These are phyloP conservation scores for Barypeithes pellucidus DNA, from an alignment of 2,888 invertebrate genomes.

Conservation along the genomic window DNA sequence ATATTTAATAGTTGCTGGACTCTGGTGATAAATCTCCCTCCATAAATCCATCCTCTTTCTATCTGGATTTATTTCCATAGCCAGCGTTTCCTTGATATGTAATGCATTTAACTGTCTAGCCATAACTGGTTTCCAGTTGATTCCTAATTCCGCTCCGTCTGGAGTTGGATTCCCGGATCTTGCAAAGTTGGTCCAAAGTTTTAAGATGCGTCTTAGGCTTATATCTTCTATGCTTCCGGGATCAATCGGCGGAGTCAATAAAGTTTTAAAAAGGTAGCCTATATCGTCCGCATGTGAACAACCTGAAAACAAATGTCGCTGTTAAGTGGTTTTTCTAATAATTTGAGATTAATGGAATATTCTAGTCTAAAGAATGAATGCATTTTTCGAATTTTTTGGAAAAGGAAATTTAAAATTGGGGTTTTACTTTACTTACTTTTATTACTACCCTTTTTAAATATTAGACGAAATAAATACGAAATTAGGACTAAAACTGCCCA, in stretches of 20 bases:
- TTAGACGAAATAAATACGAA: too few relatives aligned
- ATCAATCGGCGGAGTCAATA: constrained; percentile 52
- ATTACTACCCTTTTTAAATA: too few relatives aligned
- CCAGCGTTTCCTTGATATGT: constrained; percentile 62
- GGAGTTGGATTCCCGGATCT: constrained; percentile 59
- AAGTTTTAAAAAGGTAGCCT: constrained; percentile 59
- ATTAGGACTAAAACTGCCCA: too few relatives aligned
- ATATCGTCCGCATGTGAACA: constrained; percentile 60
- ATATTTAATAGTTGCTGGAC: constrained; percentile 42
- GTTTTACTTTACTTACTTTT: too few relatives aligned
- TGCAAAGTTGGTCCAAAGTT: constrained; percentile 64
- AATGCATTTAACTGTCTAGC: constrained; percentile 59
- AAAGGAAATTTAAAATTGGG: too few relatives aligned
- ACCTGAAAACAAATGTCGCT: constrained; percentile 13
- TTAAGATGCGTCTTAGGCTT: constrained; percentile 58
- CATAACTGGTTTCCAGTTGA: constrained; percentile 61
- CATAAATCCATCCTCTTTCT: constrained; percentile 62
- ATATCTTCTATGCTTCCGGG: constrained; percentile 60
- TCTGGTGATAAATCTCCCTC: constrained; percentile 54
- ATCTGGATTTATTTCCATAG: constrained; percentile 59
- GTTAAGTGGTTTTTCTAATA: too few relatives aligned
- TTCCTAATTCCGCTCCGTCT: constrained; percentile 44
- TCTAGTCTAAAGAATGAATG: too few relatives aligned
- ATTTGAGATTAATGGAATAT: too few relatives aligned
- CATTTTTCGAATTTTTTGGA: too few relatives aligned